Evolutionary conservation across 2,888 invertebrate genomes (phyloP).

Genomic region (Diplolepis rosae): DNA sequence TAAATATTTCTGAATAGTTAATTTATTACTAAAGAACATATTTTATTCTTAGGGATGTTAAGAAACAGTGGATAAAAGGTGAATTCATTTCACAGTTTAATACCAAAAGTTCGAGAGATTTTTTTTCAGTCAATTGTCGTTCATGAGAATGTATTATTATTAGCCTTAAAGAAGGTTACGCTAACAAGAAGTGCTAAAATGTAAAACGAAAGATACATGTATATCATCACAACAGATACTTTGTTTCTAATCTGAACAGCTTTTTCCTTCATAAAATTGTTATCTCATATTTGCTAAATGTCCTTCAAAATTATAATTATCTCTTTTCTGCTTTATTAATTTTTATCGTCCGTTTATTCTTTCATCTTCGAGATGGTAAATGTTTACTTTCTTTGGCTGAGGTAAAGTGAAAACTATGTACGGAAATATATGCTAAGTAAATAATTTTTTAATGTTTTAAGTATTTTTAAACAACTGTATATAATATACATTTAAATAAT

Average conservation of each 20-base stretch:
- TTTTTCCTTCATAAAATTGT: background rate
- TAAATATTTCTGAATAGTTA: too few species aligned
- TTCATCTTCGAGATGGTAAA: background rate
- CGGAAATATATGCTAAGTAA: too few species aligned
- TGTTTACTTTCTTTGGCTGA: background rate
- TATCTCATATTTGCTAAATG: background rate
- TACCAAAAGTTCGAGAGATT: too few species aligned
- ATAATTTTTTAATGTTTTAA: too few species aligned
- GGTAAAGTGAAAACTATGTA: too few species aligned
- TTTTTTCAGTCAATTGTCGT: constrained; percentile 11
- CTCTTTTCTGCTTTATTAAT: background rate
- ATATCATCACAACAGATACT: background rate
- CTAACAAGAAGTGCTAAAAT: constrained; percentile 22
- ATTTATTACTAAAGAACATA: too few species aligned
- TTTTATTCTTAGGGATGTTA: too few species aligned
- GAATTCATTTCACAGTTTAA: too few species aligned
- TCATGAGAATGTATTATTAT: background rate
- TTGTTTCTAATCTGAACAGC: background rate
- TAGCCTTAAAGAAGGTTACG: constrained; percentile 1
- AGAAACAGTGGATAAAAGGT: too few species aligned
- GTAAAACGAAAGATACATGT: background rate
- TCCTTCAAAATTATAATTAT: background rate
- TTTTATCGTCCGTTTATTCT: background rate
- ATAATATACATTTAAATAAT: too few species aligned
- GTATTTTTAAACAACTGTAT: too few species aligned